Evolutionary conservation across 2,888 invertebrate species (phyloP).

Genomic region (Caenorhabditis sp.): DNA sequence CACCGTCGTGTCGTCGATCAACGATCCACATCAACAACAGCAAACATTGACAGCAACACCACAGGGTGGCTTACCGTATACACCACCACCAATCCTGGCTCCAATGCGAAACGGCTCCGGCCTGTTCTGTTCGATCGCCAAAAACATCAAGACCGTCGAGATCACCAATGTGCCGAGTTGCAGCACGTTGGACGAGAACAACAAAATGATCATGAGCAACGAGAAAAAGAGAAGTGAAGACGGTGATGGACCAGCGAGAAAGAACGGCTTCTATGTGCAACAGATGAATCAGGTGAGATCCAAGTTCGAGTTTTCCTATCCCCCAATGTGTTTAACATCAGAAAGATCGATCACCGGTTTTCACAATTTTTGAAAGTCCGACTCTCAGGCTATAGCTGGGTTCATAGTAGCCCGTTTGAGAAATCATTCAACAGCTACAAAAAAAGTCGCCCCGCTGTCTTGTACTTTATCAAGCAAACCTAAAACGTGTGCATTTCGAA

Average conservation of each 20-base stretch:
- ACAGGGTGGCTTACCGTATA: constrained; percentile 77
- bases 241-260: constrained; percentile 33
- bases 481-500: too few relatives aligned
- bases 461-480: too few relatives aligned
- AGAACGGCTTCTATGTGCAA: constrained; percentile 38
- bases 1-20: constrained; percentile 9
- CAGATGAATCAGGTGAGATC: constrained; percentile 21
- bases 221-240: constrained; percentile 36
- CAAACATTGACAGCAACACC: not conserved
- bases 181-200: not conserved
- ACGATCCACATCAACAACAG: not conserved
- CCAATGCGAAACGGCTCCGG: constrained; percentile 89
- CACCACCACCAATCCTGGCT: constrained; percentile 91
- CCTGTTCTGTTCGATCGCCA: constrained; percentile 76
- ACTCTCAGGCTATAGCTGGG: too few relatives aligned
- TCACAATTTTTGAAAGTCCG: too few relatives aligned
- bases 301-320: too few relatives aligned
- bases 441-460: too few relatives aligned
- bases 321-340: too few relatives aligned
- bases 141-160: constrained; percentile 7
- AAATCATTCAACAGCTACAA: too few relatives aligned
- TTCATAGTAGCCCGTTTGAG: too few relatives aligned
- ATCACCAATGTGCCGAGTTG: constrained; percentile 3
- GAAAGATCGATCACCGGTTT: too few relatives aligned
- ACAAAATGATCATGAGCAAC: constrained; percentile 5